Conservation (phyloP, 2,888 invertebrate genomes). For the Unio delphinus region DNA sequence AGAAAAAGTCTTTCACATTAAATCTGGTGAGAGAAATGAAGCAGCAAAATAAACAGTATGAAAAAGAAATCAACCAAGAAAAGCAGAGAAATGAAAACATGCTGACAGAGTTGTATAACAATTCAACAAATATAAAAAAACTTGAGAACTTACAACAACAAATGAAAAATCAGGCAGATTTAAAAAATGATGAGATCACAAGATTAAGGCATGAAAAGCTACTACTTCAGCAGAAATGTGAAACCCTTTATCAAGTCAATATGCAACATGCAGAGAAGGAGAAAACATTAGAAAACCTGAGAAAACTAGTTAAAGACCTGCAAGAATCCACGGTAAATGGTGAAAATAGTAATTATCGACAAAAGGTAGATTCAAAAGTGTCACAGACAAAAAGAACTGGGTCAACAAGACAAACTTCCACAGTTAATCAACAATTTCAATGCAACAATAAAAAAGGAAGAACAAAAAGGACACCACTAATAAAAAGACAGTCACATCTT, state of each 20-base stretch:
- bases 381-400: neutral
- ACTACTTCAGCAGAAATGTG: constrained; percentile 26
- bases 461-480: too few relatives aligned
- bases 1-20: constrained; percentile 30
- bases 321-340: constrained; percentile 21
- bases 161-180: constrained; percentile 33
- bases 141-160: constrained; percentile 37
- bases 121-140: constrained; percentile 46
- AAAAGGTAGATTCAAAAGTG: constrained; percentile 3
- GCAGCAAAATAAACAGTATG: constrained; percentile 21
- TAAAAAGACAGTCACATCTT: too few relatives aligned
- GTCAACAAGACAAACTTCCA: too few relatives aligned
- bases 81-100: constrained; percentile 42
- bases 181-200: constrained; percentile 29
- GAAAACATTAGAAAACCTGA: constrained; percentile 42
- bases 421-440: too few relatives aligned
- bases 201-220: constrained; percentile 31
- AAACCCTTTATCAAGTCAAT: constrained; percentile 24
- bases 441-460: too few relatives aligned
- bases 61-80: constrained; percentile 31
- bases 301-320: constrained; percentile 39
- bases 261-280: constrained; percentile 48
- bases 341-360: constrained; percentile 26
- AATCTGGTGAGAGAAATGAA: constrained; percentile 33
- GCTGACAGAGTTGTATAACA: constrained; percentile 44